Base-by-base conservation (phyloP, 2,797 vertebrate species). In the Helarctos malayanus region DNA sequence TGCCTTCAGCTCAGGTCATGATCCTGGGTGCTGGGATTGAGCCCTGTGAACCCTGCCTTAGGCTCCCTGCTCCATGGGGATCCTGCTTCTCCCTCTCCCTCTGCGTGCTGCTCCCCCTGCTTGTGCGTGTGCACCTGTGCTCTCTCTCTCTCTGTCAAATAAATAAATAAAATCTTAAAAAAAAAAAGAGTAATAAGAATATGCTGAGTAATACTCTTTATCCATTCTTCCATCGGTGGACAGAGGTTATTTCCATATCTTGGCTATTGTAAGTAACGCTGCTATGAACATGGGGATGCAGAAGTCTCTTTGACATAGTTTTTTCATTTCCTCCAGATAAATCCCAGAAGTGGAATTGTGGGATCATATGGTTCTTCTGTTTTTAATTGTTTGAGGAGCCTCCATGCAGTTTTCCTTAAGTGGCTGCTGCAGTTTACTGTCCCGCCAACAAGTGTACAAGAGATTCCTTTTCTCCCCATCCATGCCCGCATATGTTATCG, bases 321-420 rank as follows among this genome's bases (percentile, higher is more conserved):
- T 83, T 92, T 91, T 47, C 5, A 5, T 92, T 75, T 69, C 59
- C 61, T 90, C 59, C 16, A 29, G 89, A 29, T 49, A 61, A 29
- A 61, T 35, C 5, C 25, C n/a, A 32, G n/a, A 32, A 92, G 41
- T 32, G 8, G 25, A 61, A 75, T 52, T 52, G 12, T 2, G 11
- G 41, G 68, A 38, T 61, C 7, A 16, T 32, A 61, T 38, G 68
- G 54, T 23, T 32, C 32, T 73, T 73, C 32, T 73, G 4, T 38
- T 52, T 73, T 75, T 83, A 61, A 52, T 59, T 83, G 29, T 49
- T 83, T 83, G 32, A 92, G 23, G 41, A 11, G 2, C 41, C 45
- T 52, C 18, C 32, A 23, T 73, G 14, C 32, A 8, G 23, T 83
- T 83, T 73, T 75, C 1, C 41, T 25, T 73, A 23, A 75, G 41